Percentiles rank a stretch among this genome's conserved stretches.
These are phyloP conservation scores for Euwallacea similis DNA, from an alignment of 1,140 invertebrate species.

Conservation along the genomic window DNA sequence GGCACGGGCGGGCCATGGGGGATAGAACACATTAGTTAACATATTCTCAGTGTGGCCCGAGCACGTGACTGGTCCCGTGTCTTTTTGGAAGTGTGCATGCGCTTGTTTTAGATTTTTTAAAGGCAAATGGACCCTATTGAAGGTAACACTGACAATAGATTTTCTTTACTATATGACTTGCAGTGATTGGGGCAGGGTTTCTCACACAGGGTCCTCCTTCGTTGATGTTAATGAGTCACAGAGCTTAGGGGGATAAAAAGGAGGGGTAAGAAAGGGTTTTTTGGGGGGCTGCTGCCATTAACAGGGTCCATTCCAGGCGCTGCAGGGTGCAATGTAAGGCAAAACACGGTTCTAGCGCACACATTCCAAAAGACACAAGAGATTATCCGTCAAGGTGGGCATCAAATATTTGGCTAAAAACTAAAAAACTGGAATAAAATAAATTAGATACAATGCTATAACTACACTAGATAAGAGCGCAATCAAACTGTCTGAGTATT, in stretches of 20 bases:
- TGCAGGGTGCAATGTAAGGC: not conserved
- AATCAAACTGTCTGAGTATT: slow-evolving; percentile 18
- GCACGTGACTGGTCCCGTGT: slow-evolving; percentile 24
- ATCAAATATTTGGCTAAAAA: slow-evolving; percentile 28
- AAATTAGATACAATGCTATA: slow-evolving; percentile 14
- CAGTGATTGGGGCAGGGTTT: too few relatives aligned
- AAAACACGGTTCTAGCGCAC: not conserved
- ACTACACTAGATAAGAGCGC: not conserved
- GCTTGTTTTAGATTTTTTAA: not conserved
- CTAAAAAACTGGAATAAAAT: slow-evolving; percentile 35
- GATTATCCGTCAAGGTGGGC: slow-evolving; percentile 27
- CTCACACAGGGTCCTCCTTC: too few relatives aligned
- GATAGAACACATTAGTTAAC: slow-evolving; percentile 57
- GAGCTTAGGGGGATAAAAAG: too few relatives aligned
- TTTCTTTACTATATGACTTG: too few relatives aligned
- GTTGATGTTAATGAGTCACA: too few relatives aligned
- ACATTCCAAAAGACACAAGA: slow-evolving; percentile 28
- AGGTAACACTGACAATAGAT: not conserved
- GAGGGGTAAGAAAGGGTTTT: too few relatives aligned
- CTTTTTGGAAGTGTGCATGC: slow-evolving; percentile 17
- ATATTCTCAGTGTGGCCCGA: slow-evolving; percentile 35
- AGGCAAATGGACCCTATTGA: slow-evolving; percentile 7
- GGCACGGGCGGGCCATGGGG: slow-evolving; percentile 51
- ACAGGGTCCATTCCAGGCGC: not conserved
- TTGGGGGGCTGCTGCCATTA: not conserved